phyloP scores from a whole-genome alignment of 2,888 invertebrate species.

The Periphyllus acericola region DNA sequence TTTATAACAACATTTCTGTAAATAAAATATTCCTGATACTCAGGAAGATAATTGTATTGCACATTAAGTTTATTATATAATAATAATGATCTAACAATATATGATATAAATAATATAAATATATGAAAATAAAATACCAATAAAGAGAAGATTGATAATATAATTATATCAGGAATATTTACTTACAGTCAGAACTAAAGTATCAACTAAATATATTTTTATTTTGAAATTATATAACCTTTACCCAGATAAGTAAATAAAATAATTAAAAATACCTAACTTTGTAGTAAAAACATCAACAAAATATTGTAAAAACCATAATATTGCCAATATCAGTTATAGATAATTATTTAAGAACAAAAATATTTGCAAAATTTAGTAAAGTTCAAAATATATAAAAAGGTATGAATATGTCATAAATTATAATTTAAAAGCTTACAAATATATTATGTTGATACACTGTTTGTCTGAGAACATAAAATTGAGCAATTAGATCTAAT shows the following conservation, averaged over 20 bases:
- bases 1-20: constrained; percentile 27
- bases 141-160: constrained; percentile 19
- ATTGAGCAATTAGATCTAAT: constrained; percentile 34
- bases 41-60: constrained; percentile 39
- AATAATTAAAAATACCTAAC: constrained; percentile 26
- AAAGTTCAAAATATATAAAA: constrained; percentile 2
- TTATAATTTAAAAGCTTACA: not conserved
- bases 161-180: constrained; percentile 33
- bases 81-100: not conserved
- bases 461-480: constrained; percentile 14
- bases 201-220: constrained; percentile 9
- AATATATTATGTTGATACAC: not conserved
- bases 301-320: not conserved
- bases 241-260: constrained; percentile 20
- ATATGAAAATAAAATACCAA: constrained; percentile 38
- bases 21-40: constrained; percentile 39
- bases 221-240: constrained; percentile 1
- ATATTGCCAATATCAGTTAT: not conserved
- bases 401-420: constrained; percentile 6
- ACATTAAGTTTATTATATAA: constrained; percentile 16
- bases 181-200: constrained; percentile 24
- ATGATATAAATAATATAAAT: constrained; percentile 34
- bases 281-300: not conserved
- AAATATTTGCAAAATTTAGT: not conserved
- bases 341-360: not conserved